Conservation (phyloP, 2,113 vertebrate species). For the Trichechus manatus region DNA sequence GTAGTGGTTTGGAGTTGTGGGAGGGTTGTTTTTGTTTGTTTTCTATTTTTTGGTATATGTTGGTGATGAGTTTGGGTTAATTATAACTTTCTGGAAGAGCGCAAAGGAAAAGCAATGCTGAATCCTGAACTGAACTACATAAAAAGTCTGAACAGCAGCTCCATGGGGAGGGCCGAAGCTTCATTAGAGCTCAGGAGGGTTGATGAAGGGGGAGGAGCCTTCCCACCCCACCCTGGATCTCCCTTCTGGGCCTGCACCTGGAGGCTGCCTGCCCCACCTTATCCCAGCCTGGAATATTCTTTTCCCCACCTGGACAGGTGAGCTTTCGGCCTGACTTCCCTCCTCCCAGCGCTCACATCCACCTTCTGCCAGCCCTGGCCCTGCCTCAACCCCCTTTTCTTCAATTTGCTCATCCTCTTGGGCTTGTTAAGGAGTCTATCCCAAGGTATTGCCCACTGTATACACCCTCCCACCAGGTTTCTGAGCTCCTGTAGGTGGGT, state of each 20-base stretch:
- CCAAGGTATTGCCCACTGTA: background rate
- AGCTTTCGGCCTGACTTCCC: background rate
- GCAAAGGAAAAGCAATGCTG: slow-evolving; percentile 7
- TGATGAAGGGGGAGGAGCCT: background rate
- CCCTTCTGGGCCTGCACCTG: slow-evolving; percentile 39
- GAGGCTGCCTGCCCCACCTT: background rate
- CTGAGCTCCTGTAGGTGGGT: slow-evolving; percentile 47
- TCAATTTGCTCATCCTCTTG: background rate
- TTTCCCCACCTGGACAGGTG: background rate
- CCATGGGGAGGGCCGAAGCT: background rate
- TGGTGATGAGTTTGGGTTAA: background rate
- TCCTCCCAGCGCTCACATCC: background rate
- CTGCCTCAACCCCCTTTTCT: background rate
- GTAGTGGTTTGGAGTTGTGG: background rate
- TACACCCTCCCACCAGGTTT: background rate
- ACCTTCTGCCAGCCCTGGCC: background rate
- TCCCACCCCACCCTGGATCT: background rate
- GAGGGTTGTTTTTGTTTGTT: background rate
- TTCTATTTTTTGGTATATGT: background rate
- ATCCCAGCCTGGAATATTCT: background rate
- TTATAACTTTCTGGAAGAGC: slow-evolving; percentile 44
- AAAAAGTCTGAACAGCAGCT: background rate
- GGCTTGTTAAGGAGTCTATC: background rate
- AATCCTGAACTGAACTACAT: background rate
- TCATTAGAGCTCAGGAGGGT: background rate